Base-by-base conservation (phyloP, 2,888 invertebrate species). In the Branchellion lobata region DNA sequence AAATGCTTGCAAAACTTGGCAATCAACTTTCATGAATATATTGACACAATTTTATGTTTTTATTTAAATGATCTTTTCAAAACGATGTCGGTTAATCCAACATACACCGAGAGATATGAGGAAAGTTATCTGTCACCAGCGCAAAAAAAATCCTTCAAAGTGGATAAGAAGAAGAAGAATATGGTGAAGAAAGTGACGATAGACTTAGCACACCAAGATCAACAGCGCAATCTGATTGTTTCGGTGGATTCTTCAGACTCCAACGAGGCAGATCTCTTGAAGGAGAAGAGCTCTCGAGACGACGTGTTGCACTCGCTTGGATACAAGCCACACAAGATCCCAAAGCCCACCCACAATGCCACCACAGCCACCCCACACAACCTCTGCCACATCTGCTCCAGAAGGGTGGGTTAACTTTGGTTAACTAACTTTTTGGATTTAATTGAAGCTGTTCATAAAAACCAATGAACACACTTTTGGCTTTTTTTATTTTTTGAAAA, bases 301-400 rank as follows among this genome's bases (percentile, higher is more conserved):
- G 73, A 73, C 21, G 81, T 81, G 24, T 61, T 81, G 71, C 71
- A 81, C 5, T 68, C 79, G 0, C 77, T 81, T 2, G 81, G 81
- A 8, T 81, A 81, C 75, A 79, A 79, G 14, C 29, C 74, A 2
- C 57, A 81, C 53, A 36, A 57, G 27, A 18, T 77, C n/a, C 31
- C 61, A 24, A 78, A 78, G 21, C 73, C 68, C 5, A 47, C 36
- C 3, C 24, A 36, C 2, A 57, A 57, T 24, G 72, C 51, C 0
- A 57, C 61, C 27, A 21, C 57, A 3, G 8, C 36, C 21, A 69
- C 69, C 65, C 14, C 65, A 24, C 72, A 69, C n/a, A 73, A 81
- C 33, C 68, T 77, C 0, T 81, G 81, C 33, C 77, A 75, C 11
- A 36, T 75, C 29, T 81, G 81, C 40, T 73, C 74, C n/a, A 81